Conservation (phyloP, 2,888 invertebrate species). For the Nephrotoma guestfalica region DNA sequence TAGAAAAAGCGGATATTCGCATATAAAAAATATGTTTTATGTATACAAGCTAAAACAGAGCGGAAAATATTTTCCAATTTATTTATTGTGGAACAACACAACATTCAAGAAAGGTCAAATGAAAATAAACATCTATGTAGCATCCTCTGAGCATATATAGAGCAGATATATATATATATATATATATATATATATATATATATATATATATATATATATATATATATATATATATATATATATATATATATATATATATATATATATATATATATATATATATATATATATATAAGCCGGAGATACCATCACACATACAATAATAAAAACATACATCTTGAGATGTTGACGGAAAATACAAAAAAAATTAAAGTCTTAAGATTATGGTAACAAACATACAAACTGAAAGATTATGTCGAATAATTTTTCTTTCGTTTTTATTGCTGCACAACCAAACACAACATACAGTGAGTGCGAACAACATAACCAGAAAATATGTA, state of each 20-base stretch:
- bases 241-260: too few species aligned
- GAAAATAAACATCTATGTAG: neutral
- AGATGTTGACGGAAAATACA: neutral
- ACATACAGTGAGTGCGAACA: neutral
- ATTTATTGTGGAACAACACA: neutral
- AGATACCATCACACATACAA: neutral
- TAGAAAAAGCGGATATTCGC: neutral
- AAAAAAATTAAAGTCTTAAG: neutral
- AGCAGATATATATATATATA: too few species aligned
- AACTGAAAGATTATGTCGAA: neutral
- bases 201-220: too few species aligned
- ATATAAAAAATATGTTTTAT: neutral
- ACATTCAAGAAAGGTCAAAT: neutral
- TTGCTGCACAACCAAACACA: neutral
- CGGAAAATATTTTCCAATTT: neutral
- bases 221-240: too few species aligned
- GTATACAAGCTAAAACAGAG: neutral
- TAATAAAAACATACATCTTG: neutral
- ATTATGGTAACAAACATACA: neutral
- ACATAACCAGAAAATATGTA: neutral
- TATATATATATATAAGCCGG: too few species aligned
- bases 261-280: too few species aligned
- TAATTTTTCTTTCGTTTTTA: neutral
- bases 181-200: too few species aligned
- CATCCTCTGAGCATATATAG: neutral